Conservation (phyloP, 2,888 invertebrate species). For the Tinea pellionella region DNA sequence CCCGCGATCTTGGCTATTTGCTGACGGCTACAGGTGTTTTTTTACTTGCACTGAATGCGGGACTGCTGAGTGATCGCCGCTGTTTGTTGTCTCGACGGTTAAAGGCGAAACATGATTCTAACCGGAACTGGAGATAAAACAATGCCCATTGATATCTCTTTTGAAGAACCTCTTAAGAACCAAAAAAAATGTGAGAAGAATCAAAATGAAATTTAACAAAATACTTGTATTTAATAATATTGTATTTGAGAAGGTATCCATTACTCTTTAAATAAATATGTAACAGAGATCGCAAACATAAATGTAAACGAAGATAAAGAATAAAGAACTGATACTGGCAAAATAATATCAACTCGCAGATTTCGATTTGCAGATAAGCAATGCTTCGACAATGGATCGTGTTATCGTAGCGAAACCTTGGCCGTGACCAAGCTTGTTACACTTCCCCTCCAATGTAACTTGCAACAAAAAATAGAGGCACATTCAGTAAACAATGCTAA, state of each 20-base stretch:
- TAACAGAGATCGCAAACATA: background rate
- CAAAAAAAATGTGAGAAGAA: background rate
- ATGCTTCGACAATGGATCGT: background rate
- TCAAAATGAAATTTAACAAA: background rate
- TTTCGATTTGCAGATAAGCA: background rate
- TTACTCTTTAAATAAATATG: too few species aligned
- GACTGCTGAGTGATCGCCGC: constrained; percentile 41
- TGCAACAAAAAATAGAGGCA: background rate
- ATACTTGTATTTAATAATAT: background rate
- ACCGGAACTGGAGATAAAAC: background rate
- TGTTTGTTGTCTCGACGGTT: constrained; percentile 17
- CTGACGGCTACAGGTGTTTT: constrained; percentile 66
- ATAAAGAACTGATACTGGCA: background rate
- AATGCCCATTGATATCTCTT: background rate
- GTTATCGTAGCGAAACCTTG: constrained; percentile 43
- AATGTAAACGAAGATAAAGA: background rate
- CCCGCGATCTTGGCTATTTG: constrained; percentile 62
- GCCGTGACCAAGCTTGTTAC: constrained; percentile 57
- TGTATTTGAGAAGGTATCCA: background rate
- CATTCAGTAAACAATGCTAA: constrained; percentile 6
- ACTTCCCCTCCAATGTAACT: constrained; percentile 29
- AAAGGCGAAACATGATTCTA: background rate
- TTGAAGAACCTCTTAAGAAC: background rate
- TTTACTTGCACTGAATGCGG: constrained; percentile 52
- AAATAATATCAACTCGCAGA: background rate